Base-by-base conservation (phyloP, 2,113 vertebrate genomes). In the Stomatorhinus ivindoensis region DNA sequence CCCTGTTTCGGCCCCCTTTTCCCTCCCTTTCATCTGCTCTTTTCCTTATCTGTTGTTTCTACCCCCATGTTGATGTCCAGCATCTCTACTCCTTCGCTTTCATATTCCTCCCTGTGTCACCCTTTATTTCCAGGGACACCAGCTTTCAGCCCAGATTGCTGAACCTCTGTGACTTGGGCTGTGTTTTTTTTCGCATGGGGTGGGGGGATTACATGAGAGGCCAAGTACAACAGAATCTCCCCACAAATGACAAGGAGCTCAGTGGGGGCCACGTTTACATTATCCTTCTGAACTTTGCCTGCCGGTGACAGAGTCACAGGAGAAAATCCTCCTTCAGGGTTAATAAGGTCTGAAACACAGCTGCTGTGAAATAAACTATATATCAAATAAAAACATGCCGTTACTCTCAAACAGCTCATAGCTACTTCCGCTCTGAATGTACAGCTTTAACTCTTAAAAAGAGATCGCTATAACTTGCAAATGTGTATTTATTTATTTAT, bases 271-370 rank as follows among this genome's bases (percentile, higher is more conserved):
- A 76, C 31, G 69, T 76, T 76, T 76, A 65, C 61, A 65, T 65
- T 31, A 42, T 39, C 69, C 69, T 76, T 76, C 35, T 35, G 69
- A 76, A n/a, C 69, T 76, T 76, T 76, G 31, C 73, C 39, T 17
- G 73, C 73, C 73, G 9, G 35, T 65, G 61, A 11, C n/a, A 65
- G n/a, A 31, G 61, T 69, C n/a, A 65, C 9, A 31, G 61, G 61
- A 65, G 58, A n/a, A 65, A 27, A 65, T 65, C 61, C 61, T 65
- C n/a, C 61, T 65, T 65, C 61, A 27, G 61, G n/a, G 61, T 80
- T 80, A 39, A 39, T 80, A 42, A 80, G 73, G 73, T 80, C 73
- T 80, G 73, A 80, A 80, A 80, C 69, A 76, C 73, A 80, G 35
- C 73, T 80, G 73, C 73, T 80, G 73, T 80, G 35, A 42, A 80